phyloP scores from a whole-genome alignment of 2,888 invertebrate species.

The Himalopsyche tibetana region DNA sequence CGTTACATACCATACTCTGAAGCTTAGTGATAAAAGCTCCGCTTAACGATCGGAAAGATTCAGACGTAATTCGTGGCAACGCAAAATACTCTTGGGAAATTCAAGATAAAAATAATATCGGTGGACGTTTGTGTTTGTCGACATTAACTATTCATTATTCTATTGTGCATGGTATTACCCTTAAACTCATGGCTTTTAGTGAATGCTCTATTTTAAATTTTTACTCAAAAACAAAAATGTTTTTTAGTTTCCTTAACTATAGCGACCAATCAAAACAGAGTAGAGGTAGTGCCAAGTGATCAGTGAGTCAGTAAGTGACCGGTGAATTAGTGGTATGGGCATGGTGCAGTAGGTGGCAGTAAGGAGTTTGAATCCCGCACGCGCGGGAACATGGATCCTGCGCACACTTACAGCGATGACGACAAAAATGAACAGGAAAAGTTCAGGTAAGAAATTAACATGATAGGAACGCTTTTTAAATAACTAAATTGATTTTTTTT shows the following conservation, averaged over 20 bases:
- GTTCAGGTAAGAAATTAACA: neutral
- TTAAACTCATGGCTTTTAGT: conserved; percentile 6
- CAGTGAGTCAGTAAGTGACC: neutral
- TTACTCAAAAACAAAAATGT: neutral
- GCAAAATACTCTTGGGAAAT: too few species aligned
- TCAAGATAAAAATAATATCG: too few species aligned
- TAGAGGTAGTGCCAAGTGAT: neutral
- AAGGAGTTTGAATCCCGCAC: conserved; percentile 22
- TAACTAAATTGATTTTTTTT: too few species aligned
- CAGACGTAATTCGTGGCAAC: too few species aligned
- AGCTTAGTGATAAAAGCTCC: too few species aligned
- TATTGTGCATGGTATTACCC: too few species aligned
- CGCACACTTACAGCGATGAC: conserved; percentile 11
- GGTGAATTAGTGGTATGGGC: neutral
- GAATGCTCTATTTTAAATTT: neutral
- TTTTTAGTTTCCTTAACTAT: neutral
- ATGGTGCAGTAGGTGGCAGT: conserved; percentile 24
- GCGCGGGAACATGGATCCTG: conserved; percentile 26
- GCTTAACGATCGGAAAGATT: too few species aligned
- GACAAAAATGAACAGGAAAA: conserved; percentile 30
- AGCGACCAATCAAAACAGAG: neutral
- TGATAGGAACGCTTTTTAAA: too few species aligned
- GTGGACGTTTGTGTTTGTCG: too few species aligned
- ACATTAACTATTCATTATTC: too few species aligned
- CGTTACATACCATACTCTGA: too few species aligned